Base-by-base conservation (phyloP, 2,888 invertebrate genomes). In the Drosophila glabriapex region DNA sequence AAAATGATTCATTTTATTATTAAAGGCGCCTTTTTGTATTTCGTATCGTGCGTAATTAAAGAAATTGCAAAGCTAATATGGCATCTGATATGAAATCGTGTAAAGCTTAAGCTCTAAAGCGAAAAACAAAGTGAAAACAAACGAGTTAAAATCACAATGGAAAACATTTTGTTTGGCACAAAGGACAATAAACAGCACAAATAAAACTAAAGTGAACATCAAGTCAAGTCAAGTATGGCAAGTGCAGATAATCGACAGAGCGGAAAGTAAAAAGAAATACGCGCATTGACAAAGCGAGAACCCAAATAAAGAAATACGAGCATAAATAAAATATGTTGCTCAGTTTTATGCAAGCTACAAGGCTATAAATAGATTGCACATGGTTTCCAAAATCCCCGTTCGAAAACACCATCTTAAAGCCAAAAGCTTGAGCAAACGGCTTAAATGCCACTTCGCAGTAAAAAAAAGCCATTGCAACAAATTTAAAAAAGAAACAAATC, bases 1-100 rank as follows among this genome's bases (percentile, higher is more conserved):
- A 43, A 65, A 68, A 68, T 43, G 0, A 59, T 55, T 74, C 49
- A 25, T 39, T 54, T 76, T 54, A 76, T 76, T 76, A 52, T 33
- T 4, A 29, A 55, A 9, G 37, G 25, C 29, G 16, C 31, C 14
- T 33, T 41, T 1, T 19, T 33, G 14, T 25, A 4, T 16, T 10
- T 50, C 14, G 14, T 50, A 55, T 49, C 19, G 19, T 5, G 25
- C 7, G 12, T 9, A 39, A 28, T 28, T 29, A 41, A 56, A 41
- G 10, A 14, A 55, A 55, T 28, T 6, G 29, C 31, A 43, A 2
- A 22, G 58, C 58, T 22, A 58, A 41, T 58, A 31, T 31, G 31
- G 46, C 31, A 67, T 5, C 67, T 39, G 68, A 31, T 56, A 63
- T 35, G 55, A 63, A 61, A 22, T 37, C 16, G 33, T 16, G 49